phyloP scores from a whole-genome alignment of 1,140 invertebrate genomes.

The Popillia japonica region DNA sequence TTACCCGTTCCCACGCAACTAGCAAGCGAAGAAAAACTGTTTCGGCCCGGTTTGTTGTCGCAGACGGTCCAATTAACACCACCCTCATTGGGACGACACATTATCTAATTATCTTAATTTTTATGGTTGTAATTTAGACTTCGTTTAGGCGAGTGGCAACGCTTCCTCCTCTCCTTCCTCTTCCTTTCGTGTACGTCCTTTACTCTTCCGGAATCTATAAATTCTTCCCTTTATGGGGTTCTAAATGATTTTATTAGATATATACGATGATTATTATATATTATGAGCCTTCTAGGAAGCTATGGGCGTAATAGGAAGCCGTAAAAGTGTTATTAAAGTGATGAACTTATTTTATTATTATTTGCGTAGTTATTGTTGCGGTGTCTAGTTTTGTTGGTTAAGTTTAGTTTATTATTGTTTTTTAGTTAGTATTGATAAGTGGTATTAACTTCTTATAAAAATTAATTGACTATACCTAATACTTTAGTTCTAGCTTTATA shows the following conservation, averaged over 20 bases:
- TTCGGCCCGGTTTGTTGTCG: not conserved
- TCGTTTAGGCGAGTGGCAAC: not conserved
- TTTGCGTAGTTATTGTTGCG: too few relatives aligned
- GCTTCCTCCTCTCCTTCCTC: too few relatives aligned
- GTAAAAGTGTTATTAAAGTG: not conserved
- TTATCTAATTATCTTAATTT: conserved; percentile 20
- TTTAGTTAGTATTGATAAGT: too few relatives aligned
- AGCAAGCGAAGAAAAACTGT: not conserved
- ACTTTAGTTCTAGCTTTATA: too few relatives aligned
- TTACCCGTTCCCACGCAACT: conserved; percentile 1
- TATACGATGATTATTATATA: conserved; percentile 7
- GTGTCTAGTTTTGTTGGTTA: too few relatives aligned
- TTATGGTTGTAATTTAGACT: not conserved
- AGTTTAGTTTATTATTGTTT: too few relatives aligned
- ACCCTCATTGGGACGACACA: conserved; percentile 8
- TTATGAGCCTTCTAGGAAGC: not conserved
- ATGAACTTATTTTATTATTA: not conserved
- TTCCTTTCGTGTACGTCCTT: not conserved
- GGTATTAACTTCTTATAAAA: too few relatives aligned
- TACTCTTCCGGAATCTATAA: not conserved
- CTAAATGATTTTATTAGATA: conserved; percentile 16
- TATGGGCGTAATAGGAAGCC: not conserved
- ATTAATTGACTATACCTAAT: too few relatives aligned
- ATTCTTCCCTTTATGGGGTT: conserved; percentile 12
- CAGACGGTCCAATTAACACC: conserved; percentile 17